Evolutionary conservation across 2,888 invertebrate species (phyloP).

Genomic region (Pterobdella sp.): DNA sequence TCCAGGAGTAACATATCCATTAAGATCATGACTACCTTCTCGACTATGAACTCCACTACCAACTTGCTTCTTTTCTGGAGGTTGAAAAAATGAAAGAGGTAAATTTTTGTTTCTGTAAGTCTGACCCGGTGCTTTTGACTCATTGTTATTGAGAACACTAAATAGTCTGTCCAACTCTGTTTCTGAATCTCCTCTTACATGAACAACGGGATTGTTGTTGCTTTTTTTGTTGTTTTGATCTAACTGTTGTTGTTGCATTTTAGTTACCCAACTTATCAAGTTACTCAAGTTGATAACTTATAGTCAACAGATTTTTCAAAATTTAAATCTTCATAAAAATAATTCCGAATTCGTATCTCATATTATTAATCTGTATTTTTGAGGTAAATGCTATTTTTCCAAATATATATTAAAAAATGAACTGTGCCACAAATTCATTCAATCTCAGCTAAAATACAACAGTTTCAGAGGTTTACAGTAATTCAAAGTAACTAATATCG

Average conservation of each 20-base stretch:
- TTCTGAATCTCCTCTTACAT: constrained; percentile 31
- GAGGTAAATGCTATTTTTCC: no score
- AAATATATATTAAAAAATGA: background rate
- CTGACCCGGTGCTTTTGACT: constrained; percentile 22
- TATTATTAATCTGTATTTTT: no score
- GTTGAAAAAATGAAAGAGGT: constrained; percentile 31
- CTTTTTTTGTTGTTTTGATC: constrained; percentile 21
- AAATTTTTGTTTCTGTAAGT: constrained; percentile 31
- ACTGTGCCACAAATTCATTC: no score
- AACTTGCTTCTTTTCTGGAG: constrained; percentile 29
- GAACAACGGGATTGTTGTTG: constrained; percentile 29
- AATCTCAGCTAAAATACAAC: no score
- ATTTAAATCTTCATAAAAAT: background rate
- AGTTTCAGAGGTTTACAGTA: no score
- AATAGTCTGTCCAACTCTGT: constrained; percentile 30
- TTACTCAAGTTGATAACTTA: background rate
- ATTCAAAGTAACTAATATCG: no score
- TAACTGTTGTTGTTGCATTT: constrained; percentile 19
- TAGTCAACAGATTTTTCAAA: background rate
- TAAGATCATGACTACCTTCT: constrained; percentile 29
- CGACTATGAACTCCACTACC: constrained; percentile 26
- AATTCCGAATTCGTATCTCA: background rate
- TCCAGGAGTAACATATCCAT: constrained; percentile 11
- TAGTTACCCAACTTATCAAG: background rate
- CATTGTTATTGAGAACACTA: constrained; percentile 31